Conservation (phyloP, 2,797 vertebrate species). For the Lacerta viridis region DNA sequence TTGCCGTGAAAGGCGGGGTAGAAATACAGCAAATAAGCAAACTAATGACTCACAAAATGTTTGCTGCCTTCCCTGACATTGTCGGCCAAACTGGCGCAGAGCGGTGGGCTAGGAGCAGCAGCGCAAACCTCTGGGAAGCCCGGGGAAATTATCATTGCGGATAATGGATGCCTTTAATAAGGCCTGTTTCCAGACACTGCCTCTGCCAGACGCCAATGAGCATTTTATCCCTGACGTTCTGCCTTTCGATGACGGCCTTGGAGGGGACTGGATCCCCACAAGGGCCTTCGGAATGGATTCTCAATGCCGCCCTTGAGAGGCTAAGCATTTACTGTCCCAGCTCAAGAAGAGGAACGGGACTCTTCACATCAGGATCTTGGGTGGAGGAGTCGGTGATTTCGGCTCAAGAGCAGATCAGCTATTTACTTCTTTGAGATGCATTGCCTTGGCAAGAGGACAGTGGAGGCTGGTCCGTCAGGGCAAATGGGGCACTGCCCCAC, state of each 20-base stretch:
- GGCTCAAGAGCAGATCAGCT: neutral
- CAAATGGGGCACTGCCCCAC: no score
- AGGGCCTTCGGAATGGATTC: neutral
- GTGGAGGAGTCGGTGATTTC: neutral
- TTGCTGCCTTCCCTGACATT: neutral
- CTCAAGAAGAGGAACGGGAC: no score
- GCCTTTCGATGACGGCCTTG: neutral
- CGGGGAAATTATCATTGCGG: neutral
- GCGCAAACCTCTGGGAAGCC: neutral
- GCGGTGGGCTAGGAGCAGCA: no score
- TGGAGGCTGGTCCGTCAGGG: no score
- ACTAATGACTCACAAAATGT: neutral
- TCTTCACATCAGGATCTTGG: neutral
- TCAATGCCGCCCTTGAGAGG: neutral
- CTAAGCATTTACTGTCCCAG: neutral
- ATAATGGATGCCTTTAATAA: constrained; percentile 36
- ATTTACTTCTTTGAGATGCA: neutral
- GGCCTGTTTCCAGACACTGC: neutral
- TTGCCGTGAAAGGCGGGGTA: neutral
- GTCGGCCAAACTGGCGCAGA: neutral
- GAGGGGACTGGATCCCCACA: neutral
- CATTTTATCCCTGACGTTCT: neutral
- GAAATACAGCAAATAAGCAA: neutral
- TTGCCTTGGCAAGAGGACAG: no score
- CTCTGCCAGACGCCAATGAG: neutral